Conservation (phyloP, 2,113 vertebrate species). For the Cheirogaleus medius region DNA sequence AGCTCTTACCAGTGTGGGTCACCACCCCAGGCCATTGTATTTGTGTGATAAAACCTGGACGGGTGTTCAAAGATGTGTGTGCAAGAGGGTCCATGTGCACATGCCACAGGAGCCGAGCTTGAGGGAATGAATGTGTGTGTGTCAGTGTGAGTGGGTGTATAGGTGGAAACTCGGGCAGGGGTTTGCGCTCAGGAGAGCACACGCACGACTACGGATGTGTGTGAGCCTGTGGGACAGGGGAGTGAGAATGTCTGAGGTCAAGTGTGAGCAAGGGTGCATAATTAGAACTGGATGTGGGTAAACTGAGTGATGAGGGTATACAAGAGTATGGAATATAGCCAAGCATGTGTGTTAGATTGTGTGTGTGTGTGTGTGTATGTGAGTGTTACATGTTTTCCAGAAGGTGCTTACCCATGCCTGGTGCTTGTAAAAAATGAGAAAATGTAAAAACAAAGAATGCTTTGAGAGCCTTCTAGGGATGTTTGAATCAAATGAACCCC, state of each 20-base stretch:
- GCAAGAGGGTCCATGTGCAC: neutral
- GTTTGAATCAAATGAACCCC: neutral
- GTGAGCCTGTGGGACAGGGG: neutral
- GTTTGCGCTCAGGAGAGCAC: neutral
- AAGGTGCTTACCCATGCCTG: neutral
- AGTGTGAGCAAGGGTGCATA: neutral
- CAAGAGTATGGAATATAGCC: neutral
- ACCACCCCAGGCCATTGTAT: neutral
- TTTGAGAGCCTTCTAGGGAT: constrained; percentile 31
- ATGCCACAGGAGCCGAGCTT: neutral
- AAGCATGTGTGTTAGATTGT: neutral
- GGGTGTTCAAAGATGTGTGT: neutral
- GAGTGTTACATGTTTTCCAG: neutral
- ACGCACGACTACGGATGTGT: neutral
- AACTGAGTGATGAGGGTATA: neutral
- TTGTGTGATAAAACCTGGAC: neutral
- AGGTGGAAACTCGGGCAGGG: neutral
- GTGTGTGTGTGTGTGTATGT: neutral
- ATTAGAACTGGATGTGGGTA: neutral
- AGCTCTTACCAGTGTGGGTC: neutral
- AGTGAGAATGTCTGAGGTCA: neutral
- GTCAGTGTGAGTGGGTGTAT: neutral
- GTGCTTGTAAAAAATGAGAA: neutral
- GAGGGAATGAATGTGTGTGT: neutral
- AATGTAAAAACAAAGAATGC: neutral